phyloP scores from a whole-genome alignment of 2,888 invertebrate species.

The Drymonia ruficornis region DNA sequence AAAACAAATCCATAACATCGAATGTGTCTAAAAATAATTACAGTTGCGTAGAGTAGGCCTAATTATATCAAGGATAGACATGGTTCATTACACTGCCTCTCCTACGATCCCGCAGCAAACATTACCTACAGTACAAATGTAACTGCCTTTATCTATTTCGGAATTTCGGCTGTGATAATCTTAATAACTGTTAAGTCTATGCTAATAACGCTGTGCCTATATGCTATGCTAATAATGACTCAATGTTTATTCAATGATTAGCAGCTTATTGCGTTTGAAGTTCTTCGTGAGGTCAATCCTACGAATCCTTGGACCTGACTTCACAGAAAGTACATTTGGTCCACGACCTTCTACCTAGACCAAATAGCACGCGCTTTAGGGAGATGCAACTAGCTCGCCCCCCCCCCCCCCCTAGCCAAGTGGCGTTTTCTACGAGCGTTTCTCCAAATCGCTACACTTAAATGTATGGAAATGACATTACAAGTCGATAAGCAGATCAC shows the following conservation, averaged over 20 bases:
- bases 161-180: background rate
- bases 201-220: background rate
- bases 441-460: too few species aligned
- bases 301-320: constrained; percentile 15
- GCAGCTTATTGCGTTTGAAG: background rate
- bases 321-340: too few species aligned
- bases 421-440: too few species aligned
- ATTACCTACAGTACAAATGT: background rate
- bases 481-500: too few species aligned
- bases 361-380: too few species aligned
- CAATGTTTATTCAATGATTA: background rate
- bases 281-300: constrained; percentile 1
- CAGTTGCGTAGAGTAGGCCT: background rate
- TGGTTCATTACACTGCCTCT: constrained; percentile 5
- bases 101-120: background rate
- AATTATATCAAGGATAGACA: constrained; percentile 5
- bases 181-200: background rate
- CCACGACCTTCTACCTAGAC: too few species aligned
- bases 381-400: too few species aligned
- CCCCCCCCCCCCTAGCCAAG: too few species aligned
- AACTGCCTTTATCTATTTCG: background rate
- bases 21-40: constrained; percentile 4
- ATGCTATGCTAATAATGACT: background rate
- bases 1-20: background rate
- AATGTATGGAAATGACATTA: too few species aligned